A percentile compares a stretch with the other conserved stretches of the same genome.
Conservation (phyloP, 2,888 invertebrate species). For the Ophion costatus region DNA sequence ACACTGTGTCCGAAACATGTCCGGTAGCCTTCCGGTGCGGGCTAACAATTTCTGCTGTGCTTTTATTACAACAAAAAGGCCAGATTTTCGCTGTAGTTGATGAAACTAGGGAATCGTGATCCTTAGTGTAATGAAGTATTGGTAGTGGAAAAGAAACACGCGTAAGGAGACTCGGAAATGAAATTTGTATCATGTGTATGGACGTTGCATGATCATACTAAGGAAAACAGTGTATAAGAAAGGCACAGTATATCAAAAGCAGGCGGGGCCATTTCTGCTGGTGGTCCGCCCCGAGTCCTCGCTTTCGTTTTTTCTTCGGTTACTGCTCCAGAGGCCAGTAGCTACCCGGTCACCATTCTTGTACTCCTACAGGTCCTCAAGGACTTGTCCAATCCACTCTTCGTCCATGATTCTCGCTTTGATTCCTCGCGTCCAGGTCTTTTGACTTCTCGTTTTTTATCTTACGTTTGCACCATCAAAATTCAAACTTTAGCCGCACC, state of each 20-base stretch:
- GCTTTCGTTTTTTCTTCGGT: conserved; percentile 53
- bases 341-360: conserved; percentile 32
- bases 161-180: background rate
- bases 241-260: conserved; percentile 68
- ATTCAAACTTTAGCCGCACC: conserved; percentile 40
- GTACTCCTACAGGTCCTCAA: conserved; percentile 58
- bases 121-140: background rate
- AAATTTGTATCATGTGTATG: conserved; percentile 13
- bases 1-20: too few relatives aligned
- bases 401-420: conserved; percentile 38
- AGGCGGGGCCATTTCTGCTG: conserved; percentile 79
- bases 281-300: conserved; percentile 77
- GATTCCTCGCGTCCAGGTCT: conserved; percentile 60
- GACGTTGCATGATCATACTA: conserved; percentile 11
- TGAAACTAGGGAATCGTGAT: background rate
- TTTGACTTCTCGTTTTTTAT: conserved; percentile 58
- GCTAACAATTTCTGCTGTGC: too few relatives aligned
- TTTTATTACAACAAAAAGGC: too few relatives aligned
- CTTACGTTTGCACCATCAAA: conserved; percentile 44
- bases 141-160: conserved; percentile 11
- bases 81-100: background rate
- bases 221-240: conserved; percentile 28
- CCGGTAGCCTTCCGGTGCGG: too few relatives aligned
- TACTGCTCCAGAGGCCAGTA: conserved; percentile 55
- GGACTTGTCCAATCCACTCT: conserved; percentile 60